Conservation (phyloP, 2,888 invertebrate species). For the Euzophera pinguis region DNA sequence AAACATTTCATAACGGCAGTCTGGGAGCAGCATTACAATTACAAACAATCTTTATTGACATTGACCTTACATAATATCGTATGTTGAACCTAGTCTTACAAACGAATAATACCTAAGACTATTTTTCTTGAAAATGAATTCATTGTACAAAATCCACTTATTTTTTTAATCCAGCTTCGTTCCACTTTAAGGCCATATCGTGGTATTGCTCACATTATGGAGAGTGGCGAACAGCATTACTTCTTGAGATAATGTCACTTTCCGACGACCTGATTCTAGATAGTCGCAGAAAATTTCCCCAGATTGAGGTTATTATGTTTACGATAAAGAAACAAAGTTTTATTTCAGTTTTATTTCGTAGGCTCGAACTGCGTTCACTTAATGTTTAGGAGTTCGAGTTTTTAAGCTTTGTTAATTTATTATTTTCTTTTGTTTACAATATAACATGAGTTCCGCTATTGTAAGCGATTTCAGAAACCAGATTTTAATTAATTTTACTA, state of each 20-base stretch:
- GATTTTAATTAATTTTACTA: too few species aligned
- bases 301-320: constrained; percentile 6
- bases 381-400: too few species aligned
- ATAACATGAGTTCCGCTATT: too few species aligned
- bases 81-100: too few species aligned
- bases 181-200: constrained; percentile 2
- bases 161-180: constrained; percentile 1
- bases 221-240: constrained; percentile 3
- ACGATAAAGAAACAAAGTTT: neutral
- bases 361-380: too few species aligned
- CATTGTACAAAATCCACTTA: neutral
- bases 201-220: constrained; percentile 1
- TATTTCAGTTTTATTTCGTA: neutral
- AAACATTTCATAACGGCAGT: too few species aligned
- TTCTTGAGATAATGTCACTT: neutral
- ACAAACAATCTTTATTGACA: too few species aligned
- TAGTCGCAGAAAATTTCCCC: neutral
- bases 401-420: too few species aligned
- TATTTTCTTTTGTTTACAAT: too few species aligned
- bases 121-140: neutral
- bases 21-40: too few species aligned
- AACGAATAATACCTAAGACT: neutral
- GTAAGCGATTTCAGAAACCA: too few species aligned
- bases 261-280: constrained; percentile 8
- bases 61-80: too few species aligned